These are phyloP conservation scores for Margarornis squamiger DNA, from an alignment of 2,797 vertebrate genomes.

Conservation along the genomic window DNA sequence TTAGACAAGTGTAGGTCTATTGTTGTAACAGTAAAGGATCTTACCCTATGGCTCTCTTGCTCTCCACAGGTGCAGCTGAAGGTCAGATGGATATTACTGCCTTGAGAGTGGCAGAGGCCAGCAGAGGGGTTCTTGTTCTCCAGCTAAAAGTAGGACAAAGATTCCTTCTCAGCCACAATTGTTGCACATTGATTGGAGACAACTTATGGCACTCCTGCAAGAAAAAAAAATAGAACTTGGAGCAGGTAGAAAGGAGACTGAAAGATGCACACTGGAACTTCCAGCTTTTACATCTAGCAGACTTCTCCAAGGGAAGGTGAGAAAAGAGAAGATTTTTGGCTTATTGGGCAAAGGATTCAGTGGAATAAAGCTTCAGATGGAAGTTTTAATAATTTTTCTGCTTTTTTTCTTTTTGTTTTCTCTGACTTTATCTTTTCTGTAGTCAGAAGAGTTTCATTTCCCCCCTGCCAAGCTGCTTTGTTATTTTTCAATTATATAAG, in stretches of 20 bases:
- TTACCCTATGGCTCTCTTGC: not conserved
- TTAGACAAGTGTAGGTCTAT: not conserved
- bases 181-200: not conserved
- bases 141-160: not conserved
- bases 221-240: not conserved
- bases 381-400: not conserved
- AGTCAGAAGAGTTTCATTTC: not conserved
- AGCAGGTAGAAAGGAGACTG: not conserved
- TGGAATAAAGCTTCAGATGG: not conserved
- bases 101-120: not conserved
- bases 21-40: not conserved
- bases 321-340: not conserved
- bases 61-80: not conserved
- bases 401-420: not conserved
- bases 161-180: not conserved
- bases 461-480: not conserved
- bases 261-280: not conserved
- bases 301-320: not conserved
- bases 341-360: not conserved
- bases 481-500: not conserved
- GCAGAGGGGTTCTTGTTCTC: not conserved
- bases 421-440: not conserved
- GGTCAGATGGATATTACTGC: not conserved
- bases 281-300: not conserved
- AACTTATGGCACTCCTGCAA: not conserved